Conservation (phyloP, 92 coral and sea anemone species). For the Heteractis magnifica region DNA sequence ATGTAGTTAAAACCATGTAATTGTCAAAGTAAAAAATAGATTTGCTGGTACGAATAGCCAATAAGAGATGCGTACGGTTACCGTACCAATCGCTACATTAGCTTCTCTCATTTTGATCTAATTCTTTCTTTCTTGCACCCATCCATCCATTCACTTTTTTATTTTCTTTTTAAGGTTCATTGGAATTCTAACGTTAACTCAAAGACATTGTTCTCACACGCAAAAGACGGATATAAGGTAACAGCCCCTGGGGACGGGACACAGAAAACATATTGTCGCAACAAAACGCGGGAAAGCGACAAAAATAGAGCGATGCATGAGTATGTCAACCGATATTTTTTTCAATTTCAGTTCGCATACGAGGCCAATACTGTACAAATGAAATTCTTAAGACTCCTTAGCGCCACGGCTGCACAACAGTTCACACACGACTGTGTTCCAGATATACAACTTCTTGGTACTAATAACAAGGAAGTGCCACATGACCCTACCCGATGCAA, state of each 20-base stretch:
- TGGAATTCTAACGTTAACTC: slow-evolving; percentile 16
- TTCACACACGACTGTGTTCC: slow-evolving; percentile 57
- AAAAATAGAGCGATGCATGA: too few relatives aligned
- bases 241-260: neutral
- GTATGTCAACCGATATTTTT: neutral
- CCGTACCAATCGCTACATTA: too few relatives aligned
- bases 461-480: slow-evolving; percentile 41
- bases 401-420: slow-evolving; percentile 56
- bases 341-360: slow-evolving; percentile 37
- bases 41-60: too few relatives aligned
- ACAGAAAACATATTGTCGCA: too few relatives aligned
- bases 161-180: slow-evolving; percentile 7
- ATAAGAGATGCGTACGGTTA: too few relatives aligned
- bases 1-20: neutral
- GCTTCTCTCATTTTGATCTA: neutral
- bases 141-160: neutral
- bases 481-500: slow-evolving; percentile 43
- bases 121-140: neutral
- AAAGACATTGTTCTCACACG: slow-evolving; percentile 18
- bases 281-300: too few relatives aligned
- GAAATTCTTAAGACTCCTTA: slow-evolving; percentile 72
- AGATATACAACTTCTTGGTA: slow-evolving; percentile 53
- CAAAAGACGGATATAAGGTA: slow-evolving; percentile 36
- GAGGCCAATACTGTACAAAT: slow-evolving; percentile 67
- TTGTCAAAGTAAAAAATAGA: too few relatives aligned